Percentiles rank a stretch among this genome's conserved stretches.
Conservation (phyloP, 37 sponge, comb jelly and placozoan species). For the Haliclona indistincta region DNA sequence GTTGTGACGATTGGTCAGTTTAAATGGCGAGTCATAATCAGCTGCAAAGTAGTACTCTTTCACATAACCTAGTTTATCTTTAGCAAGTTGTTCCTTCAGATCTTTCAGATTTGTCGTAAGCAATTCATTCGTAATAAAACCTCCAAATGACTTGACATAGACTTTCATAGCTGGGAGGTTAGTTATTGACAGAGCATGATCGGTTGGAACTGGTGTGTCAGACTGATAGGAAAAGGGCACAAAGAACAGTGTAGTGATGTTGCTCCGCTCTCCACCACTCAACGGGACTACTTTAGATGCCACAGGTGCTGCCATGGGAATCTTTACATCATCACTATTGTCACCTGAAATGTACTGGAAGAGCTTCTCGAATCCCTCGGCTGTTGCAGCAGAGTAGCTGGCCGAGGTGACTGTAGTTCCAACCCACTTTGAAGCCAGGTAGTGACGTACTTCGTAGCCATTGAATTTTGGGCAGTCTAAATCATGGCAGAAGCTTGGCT, state of each 20-base stretch:
- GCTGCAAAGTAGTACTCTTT: not conserved
- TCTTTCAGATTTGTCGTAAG: not conserved
- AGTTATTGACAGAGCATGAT: not conserved
- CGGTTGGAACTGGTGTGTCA: not conserved
- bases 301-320: slow-evolving; percentile 9
- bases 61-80: not conserved
- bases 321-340: not conserved
- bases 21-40: slow-evolving; percentile 1
- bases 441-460: not conserved
- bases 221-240: not conserved
- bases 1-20: slow-evolving; percentile 3
- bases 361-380: not conserved
- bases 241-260: not conserved
- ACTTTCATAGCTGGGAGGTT: not conserved
- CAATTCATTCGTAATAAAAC: not conserved
- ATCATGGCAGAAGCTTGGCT: slow-evolving; percentile 4
- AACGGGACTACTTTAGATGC: not conserved
- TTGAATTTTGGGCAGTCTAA: slow-evolving; percentile 7
- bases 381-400: not conserved
- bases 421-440: slow-evolving; percentile 9
- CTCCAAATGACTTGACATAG: not conserved
- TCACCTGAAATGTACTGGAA: slow-evolving; percentile 4
- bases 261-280: not conserved
- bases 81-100: not conserved
- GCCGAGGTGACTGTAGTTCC: not conserved